Conservation (phyloP, 2,888 invertebrate species). For the Nephrocerus scutellatus region DNA sequence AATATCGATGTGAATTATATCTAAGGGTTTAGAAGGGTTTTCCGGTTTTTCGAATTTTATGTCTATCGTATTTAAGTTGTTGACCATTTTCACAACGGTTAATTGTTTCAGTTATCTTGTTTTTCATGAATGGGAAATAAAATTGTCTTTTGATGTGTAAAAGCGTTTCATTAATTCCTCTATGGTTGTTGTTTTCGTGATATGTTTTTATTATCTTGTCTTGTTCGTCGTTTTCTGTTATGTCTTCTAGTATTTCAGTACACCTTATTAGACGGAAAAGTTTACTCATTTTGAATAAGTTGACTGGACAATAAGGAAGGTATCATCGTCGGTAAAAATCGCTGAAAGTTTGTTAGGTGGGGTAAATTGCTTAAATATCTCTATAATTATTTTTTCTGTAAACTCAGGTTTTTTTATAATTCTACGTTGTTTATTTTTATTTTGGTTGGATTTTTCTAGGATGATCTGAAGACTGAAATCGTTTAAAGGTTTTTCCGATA, state of each 20-base stretch:
- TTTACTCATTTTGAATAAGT: slow-evolving; percentile 6
- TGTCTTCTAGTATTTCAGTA: too few species aligned
- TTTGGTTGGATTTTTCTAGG: background rate
- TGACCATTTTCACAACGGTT: slow-evolving; percentile 10
- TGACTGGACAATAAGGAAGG: slow-evolving; percentile 8
- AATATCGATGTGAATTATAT: too few species aligned
- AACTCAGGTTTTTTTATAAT: slow-evolving; percentile 1
- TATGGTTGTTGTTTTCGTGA: too few species aligned
- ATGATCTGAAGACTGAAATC: slow-evolving; percentile 6
- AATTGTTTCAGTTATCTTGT: slow-evolving; percentile 8
- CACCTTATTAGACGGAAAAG: slow-evolving; percentile 5
- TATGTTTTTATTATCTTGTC: slow-evolving; percentile 16
- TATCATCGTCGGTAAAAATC: too few species aligned
- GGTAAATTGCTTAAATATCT: slow-evolving; percentile 11
- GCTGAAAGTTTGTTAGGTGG: slow-evolving; percentile 10
- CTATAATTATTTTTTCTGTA: slow-evolving; percentile 4
- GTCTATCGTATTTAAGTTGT: slow-evolving; percentile 9
- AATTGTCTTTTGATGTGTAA: slow-evolving; percentile 10
- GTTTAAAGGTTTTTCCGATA: slow-evolving; percentile 7
- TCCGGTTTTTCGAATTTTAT: slow-evolving; percentile 4
- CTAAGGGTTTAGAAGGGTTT: slow-evolving; percentile 3
- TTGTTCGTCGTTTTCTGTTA: slow-evolving; percentile 17
- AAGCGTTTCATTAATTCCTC: too few species aligned
- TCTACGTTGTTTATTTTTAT: slow-evolving; percentile 8
- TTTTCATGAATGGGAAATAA: slow-evolving; percentile 10